A percentile compares a stretch with the other conserved stretches of the same genome.
Evolutionary conservation across 1,140 invertebrate species (phyloP).

Genomic region (Drosophila ficusphila): DNA sequence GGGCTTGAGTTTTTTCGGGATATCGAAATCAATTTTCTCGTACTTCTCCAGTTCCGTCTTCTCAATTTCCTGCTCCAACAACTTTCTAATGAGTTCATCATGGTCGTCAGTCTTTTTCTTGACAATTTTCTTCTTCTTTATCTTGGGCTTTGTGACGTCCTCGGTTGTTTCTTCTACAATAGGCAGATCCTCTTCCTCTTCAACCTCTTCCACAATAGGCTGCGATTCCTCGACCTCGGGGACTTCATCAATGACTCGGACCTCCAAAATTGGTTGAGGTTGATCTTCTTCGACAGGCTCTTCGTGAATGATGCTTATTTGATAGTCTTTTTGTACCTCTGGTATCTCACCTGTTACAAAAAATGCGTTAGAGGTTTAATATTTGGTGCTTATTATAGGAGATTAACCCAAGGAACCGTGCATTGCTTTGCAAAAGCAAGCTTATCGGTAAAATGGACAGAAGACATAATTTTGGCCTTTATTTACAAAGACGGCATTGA

Average conservation of each 20-base stretch:
- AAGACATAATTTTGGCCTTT: constrained; percentile 48
- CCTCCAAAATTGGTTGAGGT: constrained; percentile 61
- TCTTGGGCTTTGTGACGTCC: constrained; percentile 60
- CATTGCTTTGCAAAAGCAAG: constrained; percentile 72
- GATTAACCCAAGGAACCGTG: constrained; percentile 42
- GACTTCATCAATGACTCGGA: constrained; percentile 71
- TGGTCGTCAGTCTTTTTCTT: constrained; percentile 80
- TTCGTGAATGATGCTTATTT: constrained; percentile 74
- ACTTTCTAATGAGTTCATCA: constrained; percentile 74
- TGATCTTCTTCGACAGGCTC: constrained; percentile 64
- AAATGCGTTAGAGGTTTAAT: constrained; percentile 45
- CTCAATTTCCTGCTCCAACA: constrained; percentile 78
- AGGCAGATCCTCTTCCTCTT: constrained; percentile 63
- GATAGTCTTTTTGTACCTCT: constrained; percentile 72
- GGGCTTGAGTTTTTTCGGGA: constrained; percentile 77
- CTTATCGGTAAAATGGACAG: constrained; percentile 54
- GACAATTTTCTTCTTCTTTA: constrained; percentile 72
- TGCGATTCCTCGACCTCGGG: constrained; percentile 62
- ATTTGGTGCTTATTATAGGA: constrained; percentile 4
- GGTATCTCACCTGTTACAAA: constrained; percentile 72
- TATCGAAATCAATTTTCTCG: constrained; percentile 75
- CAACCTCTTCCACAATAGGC: constrained; percentile 69
- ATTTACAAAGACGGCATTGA: constrained; percentile 56
- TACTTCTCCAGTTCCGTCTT: constrained; percentile 83
- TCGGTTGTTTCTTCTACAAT: constrained; percentile 29